Evolutionary conservation across 1,140 invertebrate genomes (phyloP).

Genomic region (Rhagoletis pomonella): DNA sequence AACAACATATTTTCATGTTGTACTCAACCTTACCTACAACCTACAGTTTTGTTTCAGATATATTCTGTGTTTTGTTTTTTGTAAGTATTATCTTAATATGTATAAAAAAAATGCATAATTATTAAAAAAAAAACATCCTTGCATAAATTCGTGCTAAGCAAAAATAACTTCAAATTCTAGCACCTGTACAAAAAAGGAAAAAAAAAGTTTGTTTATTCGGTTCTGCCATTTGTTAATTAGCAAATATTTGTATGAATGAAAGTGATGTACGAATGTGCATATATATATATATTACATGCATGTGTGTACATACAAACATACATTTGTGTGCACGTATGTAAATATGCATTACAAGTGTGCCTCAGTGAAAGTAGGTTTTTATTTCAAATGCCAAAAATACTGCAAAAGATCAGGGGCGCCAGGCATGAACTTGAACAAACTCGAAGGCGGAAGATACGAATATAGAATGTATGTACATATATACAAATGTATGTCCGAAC

Average conservation of each 20-base stretch:
- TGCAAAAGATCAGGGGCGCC: conserved; percentile 68
- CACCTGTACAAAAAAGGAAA: not conserved
- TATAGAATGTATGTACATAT: not conserved
- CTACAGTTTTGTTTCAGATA: no score
- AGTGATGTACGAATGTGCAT: not conserved
- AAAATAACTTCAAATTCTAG: not conserved
- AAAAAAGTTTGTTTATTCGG: not conserved
- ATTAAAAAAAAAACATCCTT: no score
- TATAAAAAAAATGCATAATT: no score
- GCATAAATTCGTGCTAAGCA: no score
- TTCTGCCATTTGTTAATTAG: not conserved
- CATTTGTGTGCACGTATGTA: not conserved
- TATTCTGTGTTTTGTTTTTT: no score
- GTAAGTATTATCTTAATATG: no score
- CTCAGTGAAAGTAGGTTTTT: conserved; percentile 26
- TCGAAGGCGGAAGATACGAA: conserved; percentile 7
- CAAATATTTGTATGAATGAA: no score
- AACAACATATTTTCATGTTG: no score
- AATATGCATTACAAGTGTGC: not conserved
- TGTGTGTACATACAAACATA: not conserved
- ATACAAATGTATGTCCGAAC: not conserved
- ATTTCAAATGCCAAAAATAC: conserved; percentile 40
- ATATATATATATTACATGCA: not conserved
- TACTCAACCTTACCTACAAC: no score
- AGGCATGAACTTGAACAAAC: conserved; percentile 69